Conservation (phyloP, 2,797 vertebrate genomes). For the Alcedo atthis region DNA sequence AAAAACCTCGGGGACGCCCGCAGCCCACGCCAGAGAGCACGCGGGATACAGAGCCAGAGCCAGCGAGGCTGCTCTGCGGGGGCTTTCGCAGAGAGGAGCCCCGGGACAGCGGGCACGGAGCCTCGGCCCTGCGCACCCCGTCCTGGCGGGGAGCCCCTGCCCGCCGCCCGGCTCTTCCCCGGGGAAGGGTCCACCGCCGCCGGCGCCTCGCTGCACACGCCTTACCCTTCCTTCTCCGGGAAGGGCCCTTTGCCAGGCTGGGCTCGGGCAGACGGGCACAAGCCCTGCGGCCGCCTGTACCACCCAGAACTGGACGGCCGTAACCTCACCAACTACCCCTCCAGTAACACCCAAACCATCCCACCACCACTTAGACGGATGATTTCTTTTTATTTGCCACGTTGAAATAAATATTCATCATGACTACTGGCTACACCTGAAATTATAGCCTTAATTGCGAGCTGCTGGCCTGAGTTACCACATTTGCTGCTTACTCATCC, state of each 20-base stretch:
- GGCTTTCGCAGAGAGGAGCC: not conserved
- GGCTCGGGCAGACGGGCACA: not conserved
- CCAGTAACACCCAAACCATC: fast-evolving
- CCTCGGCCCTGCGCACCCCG: not conserved
- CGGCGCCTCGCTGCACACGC: not conserved
- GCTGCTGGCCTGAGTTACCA: constrained; percentile 13
- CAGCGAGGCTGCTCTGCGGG: not conserved
- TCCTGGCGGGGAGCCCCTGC: not conserved
- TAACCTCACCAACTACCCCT: not conserved
- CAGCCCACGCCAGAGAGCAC: not conserved
- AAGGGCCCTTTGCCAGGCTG: not conserved
- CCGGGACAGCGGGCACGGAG: not conserved
- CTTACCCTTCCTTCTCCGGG: not conserved
- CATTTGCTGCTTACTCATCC: constrained; percentile 42
- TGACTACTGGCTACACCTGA: constrained; percentile 21
- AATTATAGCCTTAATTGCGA: constrained; percentile 54
- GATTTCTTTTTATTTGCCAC: not conserved
- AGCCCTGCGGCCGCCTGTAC: not conserved
- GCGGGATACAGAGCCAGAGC: not conserved
- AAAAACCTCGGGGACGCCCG: not conserved
- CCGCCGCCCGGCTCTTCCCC: not conserved
- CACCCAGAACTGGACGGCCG: not conserved
- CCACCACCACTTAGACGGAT: not conserved
- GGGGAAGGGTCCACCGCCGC: not conserved
- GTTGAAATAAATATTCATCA: constrained; percentile 54